Evolutionary conservation across 1,140 invertebrate genomes (phyloP).

Genomic region (Physella acuta): DNA sequence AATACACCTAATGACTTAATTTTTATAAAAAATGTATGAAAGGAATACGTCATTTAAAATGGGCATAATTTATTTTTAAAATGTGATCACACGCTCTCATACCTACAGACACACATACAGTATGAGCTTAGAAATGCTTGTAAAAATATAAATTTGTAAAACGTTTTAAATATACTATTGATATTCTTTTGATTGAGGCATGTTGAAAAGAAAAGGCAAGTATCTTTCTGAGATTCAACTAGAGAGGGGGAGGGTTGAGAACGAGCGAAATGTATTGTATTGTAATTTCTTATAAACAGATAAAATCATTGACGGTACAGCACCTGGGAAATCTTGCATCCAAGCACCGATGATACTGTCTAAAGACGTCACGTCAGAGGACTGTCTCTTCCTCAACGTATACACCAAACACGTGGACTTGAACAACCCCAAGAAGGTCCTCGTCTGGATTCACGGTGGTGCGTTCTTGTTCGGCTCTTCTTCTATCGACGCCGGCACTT

Average conservation of each 20-base stretch:
- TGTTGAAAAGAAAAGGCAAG: neutral
- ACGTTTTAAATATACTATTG: neutral
- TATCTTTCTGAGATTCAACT: neutral
- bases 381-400: conserved; percentile 34
- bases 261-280: neutral
- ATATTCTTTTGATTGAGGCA: neutral
- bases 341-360: neutral
- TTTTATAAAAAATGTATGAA: too few relatives aligned
- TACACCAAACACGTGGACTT: conserved; percentile 8
- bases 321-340: neutral
- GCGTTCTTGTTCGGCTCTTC: conserved; percentile 32
- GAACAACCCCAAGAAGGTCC: conserved; percentile 25
- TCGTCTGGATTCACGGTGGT: conserved; percentile 45
- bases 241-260: neutral
- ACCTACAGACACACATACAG: neutral
- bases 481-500: conserved; percentile 37
- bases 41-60: too few relatives aligned
- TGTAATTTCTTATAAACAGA: neutral
- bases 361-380: conserved; percentile 16
- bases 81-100: too few relatives aligned
- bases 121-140: neutral
- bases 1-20: too few relatives aligned
- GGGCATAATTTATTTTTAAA: too few relatives aligned
- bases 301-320: neutral
- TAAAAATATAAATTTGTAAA: neutral